phyloP scores from a whole-genome alignment of 2,797 vertebrate genomes.

The Syndactyla subalaris region DNA sequence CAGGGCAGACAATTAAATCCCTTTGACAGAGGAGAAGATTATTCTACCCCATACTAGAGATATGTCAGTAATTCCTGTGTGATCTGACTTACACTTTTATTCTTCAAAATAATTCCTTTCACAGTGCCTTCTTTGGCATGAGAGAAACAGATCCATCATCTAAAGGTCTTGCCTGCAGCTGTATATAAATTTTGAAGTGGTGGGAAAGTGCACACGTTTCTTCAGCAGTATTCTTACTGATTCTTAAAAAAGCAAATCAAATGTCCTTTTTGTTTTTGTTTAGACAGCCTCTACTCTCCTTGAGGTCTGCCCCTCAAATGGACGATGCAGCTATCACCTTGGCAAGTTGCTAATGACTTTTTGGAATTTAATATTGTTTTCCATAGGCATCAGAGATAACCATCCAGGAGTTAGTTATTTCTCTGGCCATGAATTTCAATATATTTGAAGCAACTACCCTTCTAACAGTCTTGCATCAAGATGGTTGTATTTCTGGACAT shows the following conservation, averaged over 20 bases:
- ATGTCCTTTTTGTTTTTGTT: not conserved
- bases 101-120: constrained; percentile 36
- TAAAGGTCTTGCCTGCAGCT: not conserved
- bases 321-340: not conserved
- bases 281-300: not conserved
- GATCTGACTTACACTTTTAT: constrained; percentile 40
- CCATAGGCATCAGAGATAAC: not conserved
- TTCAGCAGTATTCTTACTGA: not conserved
- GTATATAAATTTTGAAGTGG: not conserved
- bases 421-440: not conserved
- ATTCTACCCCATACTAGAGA: constrained; percentile 31
- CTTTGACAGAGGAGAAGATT: constrained; percentile 37
- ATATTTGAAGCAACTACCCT: not conserved
- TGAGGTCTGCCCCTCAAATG: not conserved
- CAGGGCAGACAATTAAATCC: constrained; percentile 42
- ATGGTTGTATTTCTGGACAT: not conserved
- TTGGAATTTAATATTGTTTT: not conserved
- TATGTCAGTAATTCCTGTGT: constrained; percentile 47
- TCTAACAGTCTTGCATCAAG: not conserved
- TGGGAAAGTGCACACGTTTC: not conserved
- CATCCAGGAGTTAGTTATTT: not conserved
- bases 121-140: not conserved
- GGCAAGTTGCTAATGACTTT: not conserved
- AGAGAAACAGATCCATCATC: not conserved
- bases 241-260: not conserved